Percentiles rank a stretch among this genome's conserved stretches.
phyloP scores from a whole-genome alignment of 2,888 invertebrate genomes.

The Sesia bembeciformis region DNA sequence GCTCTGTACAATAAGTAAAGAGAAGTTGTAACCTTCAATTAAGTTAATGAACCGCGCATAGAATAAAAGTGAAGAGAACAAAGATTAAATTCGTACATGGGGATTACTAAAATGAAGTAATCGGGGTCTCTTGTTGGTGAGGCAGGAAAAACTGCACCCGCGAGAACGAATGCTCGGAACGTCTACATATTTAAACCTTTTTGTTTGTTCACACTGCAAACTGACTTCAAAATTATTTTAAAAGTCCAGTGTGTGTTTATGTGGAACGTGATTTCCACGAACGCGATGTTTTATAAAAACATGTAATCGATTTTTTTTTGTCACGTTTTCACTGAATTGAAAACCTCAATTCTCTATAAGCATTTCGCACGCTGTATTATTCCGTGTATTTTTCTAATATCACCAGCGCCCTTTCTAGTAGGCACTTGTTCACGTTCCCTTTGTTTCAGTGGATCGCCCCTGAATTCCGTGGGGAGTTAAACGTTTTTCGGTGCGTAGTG shows the following conservation, averaged over 20 bases:
- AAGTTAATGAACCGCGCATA: conserved; percentile 16
- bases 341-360: too few relatives aligned
- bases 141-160: conserved; percentile 23
- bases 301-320: too few relatives aligned
- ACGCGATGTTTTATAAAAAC: too few relatives aligned
- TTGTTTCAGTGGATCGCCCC: too few relatives aligned
- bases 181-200: conserved; percentile 15
- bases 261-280: too few relatives aligned
- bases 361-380: too few relatives aligned
- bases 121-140: conserved; percentile 18
- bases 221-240: background rate
- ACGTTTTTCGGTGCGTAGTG: too few relatives aligned
- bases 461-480: too few relatives aligned
- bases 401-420: too few relatives aligned
- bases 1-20: background rate
- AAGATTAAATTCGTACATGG: conserved; percentile 26
- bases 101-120: conserved; percentile 26
- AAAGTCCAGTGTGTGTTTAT: background rate
- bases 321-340: too few relatives aligned
- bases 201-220: background rate
- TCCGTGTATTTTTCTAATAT: too few relatives aligned
- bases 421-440: too few relatives aligned
- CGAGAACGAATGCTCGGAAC: conserved; percentile 17
- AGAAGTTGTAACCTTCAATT: background rate
- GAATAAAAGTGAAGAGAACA: conserved; percentile 16